A percentile compares a stretch with the other conserved stretches of the same genome.
Evolutionary conservation across 2,888 invertebrate genomes (phyloP).

Genomic region (Dicranocentrus wangi): DNA sequence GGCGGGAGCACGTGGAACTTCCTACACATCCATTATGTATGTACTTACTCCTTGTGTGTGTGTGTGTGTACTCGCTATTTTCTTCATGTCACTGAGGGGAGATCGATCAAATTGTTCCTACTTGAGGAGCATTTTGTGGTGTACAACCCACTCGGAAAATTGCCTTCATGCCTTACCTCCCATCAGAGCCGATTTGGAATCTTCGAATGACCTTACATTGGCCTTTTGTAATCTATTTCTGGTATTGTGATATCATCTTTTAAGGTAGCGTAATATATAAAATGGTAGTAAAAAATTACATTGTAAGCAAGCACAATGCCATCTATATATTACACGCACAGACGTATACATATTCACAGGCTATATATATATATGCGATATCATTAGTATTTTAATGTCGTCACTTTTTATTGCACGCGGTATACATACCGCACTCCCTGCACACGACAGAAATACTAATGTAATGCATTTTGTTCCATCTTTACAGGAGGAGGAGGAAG

Average conservation of each 20-base stretch:
- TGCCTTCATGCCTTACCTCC: background rate
- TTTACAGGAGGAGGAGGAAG: background rate
- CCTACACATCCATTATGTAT: too few relatives aligned
- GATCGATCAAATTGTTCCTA: too few relatives aligned
- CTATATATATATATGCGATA: background rate
- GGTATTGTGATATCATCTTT: conserved; percentile 35
- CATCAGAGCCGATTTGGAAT: conserved; percentile 24
- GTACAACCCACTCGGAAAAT: too few relatives aligned
- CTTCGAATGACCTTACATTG: conserved; percentile 44
- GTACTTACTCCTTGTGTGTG: background rate
- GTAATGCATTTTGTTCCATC: conserved; percentile 13
- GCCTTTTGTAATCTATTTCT: conserved; percentile 13
- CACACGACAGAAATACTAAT: too few relatives aligned
- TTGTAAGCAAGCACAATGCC: background rate
- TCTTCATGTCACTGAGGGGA: conserved; percentile 21
- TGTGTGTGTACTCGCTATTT: background rate
- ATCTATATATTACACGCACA: conserved; percentile 7
- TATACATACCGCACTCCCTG: too few relatives aligned
- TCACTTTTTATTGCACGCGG: conserved; percentile 33
- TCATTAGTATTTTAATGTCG: conserved; percentile 10
- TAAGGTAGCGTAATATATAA: too few relatives aligned
- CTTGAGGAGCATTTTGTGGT: background rate
- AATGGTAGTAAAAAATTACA: too few relatives aligned
- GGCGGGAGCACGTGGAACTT: too few relatives aligned
- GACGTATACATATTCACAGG: too few relatives aligned